Evolutionary conservation across 2,113 vertebrate genomes (phyloP).

Genomic region (Heterochromis multidens): DNA sequence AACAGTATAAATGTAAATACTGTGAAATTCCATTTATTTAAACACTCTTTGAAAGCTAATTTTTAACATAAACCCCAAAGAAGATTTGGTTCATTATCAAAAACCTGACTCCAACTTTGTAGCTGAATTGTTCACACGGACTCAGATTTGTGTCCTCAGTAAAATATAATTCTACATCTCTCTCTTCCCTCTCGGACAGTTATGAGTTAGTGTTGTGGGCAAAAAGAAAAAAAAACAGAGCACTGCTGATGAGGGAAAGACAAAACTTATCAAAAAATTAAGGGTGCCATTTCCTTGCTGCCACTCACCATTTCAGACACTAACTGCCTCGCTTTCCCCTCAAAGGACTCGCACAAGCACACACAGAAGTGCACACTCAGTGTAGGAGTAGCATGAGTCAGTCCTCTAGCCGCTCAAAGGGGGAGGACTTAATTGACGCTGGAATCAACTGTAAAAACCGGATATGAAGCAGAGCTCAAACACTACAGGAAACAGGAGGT

Average conservation of each 20-base stretch:
- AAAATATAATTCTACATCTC: slow-evolving; percentile 5
- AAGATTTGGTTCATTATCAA: slow-evolving; percentile 14
- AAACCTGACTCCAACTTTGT: slow-evolving; percentile 9
- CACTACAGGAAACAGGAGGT: background rate
- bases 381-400: slow-evolving; percentile 16
- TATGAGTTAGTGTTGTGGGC: background rate
- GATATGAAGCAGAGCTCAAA: background rate
- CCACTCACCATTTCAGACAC: slow-evolving; percentile 44
- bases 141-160: background rate
- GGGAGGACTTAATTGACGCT: background rate
- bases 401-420: background rate
- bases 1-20: background rate
- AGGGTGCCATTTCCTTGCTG: slow-evolving; percentile 43
- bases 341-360: background rate
- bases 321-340: background rate
- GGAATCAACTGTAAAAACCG: background rate
- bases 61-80: background rate
- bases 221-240: background rate
- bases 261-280: slow-evolving; percentile 64
- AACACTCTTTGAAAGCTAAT: background rate
- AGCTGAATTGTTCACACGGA: slow-evolving; percentile 20
- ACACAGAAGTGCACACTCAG: slow-evolving; percentile 5
- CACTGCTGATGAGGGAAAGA: slow-evolving; percentile 51
- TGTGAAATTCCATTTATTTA: background rate
- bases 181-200: background rate